Evolutionary conservation across 2,888 invertebrate genomes (phyloP), one percentile per base, ranked within the genome.

Genomic region (Zaprionus lineosus): DNA sequence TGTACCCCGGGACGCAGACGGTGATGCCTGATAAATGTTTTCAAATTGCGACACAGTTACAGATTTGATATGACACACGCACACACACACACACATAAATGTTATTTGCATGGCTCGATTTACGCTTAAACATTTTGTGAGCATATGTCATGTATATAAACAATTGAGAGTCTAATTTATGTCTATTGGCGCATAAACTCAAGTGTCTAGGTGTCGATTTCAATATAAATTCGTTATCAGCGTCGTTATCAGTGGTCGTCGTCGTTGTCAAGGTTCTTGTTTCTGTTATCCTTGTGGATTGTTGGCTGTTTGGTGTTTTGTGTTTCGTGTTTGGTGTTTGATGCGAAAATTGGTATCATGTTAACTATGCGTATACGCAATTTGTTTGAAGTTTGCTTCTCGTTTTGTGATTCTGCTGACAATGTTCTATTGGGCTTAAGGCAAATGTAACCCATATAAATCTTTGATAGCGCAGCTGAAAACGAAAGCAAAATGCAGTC

Each of bases 401-500:
- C n/a, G 19, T 31, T 52, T 34, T 44, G 5, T 29, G 41, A 11
- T 68, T 68, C 26, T 57, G 47, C 61, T 63, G 63, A 58, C 70
- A 55, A 33, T 65, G 55, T 66, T 46, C 15, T 39, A 15, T 37
- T 57, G 31, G 16, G 12, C 14, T 16, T 26, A 39, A 40, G 29
- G 40, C 51, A 70, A 73, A 67, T 62, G 60, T 71, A 57, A 76
- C 81, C 76, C 59, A 74, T 61, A 77, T 74, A 77, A 81, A 81
- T 77, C 77, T 65, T 67, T 64, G 73, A 72, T 61, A 69, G 62
- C 67, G 56, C 44, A 50, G 52, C 69, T 57, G 47, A 56, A 60
- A 76, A 33, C 62, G 55, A 81, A 74, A 81, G 74, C 71, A 57
- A 79, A 75, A 79, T 79, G 79, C 79, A 79, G 66, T 74, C 71